Evolutionary conservation across 2,113 vertebrate genomes (phyloP).

Genomic region (Ellobius talpinus): DNA sequence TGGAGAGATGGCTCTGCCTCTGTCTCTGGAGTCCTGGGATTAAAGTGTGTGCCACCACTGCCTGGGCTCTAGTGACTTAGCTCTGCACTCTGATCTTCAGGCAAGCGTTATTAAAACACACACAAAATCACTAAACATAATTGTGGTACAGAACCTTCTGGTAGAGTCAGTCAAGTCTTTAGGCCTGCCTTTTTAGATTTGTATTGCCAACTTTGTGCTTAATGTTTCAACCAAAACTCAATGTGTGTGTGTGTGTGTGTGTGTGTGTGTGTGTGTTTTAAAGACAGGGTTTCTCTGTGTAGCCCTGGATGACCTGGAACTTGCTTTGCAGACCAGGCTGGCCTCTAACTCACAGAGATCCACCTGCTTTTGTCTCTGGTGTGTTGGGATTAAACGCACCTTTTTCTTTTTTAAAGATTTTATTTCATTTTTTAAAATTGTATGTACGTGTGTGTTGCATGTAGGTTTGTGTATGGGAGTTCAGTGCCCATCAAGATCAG

Average conservation of each 20-base stretch:
- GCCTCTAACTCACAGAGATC: not conserved
- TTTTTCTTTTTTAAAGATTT: not conserved
- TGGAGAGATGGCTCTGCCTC: no score
- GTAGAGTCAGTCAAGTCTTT: not conserved
- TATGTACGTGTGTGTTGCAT: not conserved
- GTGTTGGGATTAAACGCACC: not conserved
- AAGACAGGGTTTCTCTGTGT: not conserved
- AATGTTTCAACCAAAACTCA: constrained; percentile 18
- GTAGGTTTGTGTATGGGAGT: not conserved
- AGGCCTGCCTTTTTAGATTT: constrained; percentile 8
- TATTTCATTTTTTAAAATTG: not conserved
- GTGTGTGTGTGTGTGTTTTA: not conserved
- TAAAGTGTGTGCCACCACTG: no score
- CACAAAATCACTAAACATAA: no score
- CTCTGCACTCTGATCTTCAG: no score
- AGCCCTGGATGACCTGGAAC: not conserved
- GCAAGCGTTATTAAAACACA: no score
- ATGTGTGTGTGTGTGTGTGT: not conserved
- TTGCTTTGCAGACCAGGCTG: not conserved
- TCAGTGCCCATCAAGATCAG: not conserved
- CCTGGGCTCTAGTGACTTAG: no score
- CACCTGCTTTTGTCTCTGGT: not conserved
- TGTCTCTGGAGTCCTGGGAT: no score
- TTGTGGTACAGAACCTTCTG: constrained; percentile 44
- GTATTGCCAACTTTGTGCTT: constrained; percentile 40